phyloP scores from a whole-genome alignment of 2,797 vertebrate genomes.

The Microcaecilia unicolor region DNA sequence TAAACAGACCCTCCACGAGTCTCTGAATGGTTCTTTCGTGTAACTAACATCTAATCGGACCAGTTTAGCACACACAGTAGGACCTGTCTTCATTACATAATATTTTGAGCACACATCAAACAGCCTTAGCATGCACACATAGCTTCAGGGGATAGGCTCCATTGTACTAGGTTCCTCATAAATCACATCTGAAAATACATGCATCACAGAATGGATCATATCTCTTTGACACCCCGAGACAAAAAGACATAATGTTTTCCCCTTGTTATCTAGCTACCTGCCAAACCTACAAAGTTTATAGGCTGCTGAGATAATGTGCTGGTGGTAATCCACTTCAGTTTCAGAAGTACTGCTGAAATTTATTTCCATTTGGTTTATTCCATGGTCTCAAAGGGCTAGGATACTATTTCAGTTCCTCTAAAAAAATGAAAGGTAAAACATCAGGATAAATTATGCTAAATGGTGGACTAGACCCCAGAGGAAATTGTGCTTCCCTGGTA shows the following conservation, averaged over 20 bases:
- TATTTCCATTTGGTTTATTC: constrained; percentile 38
- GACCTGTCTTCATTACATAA: too few species aligned
- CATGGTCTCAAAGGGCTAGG: constrained; percentile 20
- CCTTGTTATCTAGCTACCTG: constrained; percentile 31
- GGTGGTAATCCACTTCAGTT: constrained; percentile 29
- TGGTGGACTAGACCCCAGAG: constrained; percentile 30
- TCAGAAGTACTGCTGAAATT: constrained; percentile 31
- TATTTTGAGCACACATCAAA: too few species aligned
- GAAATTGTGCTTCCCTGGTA: constrained; percentile 35
- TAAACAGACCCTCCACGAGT: too few species aligned
- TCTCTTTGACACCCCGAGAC: constrained; percentile 29
- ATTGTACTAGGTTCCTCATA: constrained; percentile 25
- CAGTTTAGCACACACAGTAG: too few species aligned
- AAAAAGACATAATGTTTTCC: constrained; percentile 25
- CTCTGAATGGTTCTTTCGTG: too few species aligned
- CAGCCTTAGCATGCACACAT: too few species aligned
- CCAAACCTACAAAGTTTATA: constrained; percentile 29
- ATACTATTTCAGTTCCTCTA: constrained; percentile 34
- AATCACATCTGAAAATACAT: constrained; percentile 29
- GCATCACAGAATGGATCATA: constrained; percentile 21
- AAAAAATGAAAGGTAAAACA: constrained; percentile 29
- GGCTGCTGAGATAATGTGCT: constrained; percentile 30
- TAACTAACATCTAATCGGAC: too few species aligned
- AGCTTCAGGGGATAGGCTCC: too few species aligned
- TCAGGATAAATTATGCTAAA: constrained; percentile 47